phyloP scores from a whole-genome alignment of 2,113 vertebrate species.

The Lepus europaeus region DNA sequence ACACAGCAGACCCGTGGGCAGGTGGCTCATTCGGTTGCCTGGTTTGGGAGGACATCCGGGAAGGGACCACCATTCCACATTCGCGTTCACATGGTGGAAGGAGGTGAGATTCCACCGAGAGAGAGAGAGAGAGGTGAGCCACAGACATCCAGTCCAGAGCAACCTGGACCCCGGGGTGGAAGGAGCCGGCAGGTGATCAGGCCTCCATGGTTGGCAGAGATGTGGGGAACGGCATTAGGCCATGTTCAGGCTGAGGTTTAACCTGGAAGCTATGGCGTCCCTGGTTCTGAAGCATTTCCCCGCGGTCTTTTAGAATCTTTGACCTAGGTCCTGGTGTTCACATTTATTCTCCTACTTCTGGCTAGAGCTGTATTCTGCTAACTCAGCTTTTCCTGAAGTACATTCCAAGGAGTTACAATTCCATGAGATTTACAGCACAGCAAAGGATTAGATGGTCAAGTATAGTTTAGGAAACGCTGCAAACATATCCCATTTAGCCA shows the following conservation, averaged over 20 bases:
- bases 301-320: background rate
- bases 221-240: background rate
- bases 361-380: background rate
- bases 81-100: background rate
- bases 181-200: background rate
- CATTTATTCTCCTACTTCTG: background rate
- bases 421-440: background rate
- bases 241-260: too few species aligned
- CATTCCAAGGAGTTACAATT: background rate
- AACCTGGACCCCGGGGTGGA: background rate
- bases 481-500: background rate
- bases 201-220: background rate
- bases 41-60: background rate
- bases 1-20: too few species aligned
- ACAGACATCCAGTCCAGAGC: accelerated
- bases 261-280: background rate
- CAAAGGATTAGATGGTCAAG: background rate
- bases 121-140: too few species aligned
- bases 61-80: background rate
- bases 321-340: background rate
- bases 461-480: background rate
- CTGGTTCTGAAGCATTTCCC: background rate
- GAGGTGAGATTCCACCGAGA: accelerated
- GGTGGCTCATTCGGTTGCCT: too few species aligned
- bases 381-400: background rate